These are phyloP conservation scores for Latrodectus geometricus DNA, from an alignment of 1,140 invertebrate species.

Conservation along the genomic window DNA sequence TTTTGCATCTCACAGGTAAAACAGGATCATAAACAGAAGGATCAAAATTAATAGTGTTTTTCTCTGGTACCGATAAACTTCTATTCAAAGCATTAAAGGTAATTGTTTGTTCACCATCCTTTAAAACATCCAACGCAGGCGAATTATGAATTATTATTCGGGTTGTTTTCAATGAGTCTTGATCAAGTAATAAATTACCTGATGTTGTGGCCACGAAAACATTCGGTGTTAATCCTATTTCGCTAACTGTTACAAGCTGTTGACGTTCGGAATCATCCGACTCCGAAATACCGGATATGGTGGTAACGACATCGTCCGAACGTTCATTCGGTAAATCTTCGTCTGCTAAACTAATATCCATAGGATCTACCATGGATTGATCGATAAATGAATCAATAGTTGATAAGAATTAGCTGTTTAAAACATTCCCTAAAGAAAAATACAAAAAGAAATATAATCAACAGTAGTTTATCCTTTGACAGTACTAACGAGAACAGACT, in stretches of 20 bases:
- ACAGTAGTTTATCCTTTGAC: too few species aligned
- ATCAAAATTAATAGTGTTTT: slow-evolving; percentile 76
- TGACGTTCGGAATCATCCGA: slow-evolving; percentile 43
- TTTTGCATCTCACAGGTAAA: slow-evolving; percentile 82
- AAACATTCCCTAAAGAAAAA: too few species aligned
- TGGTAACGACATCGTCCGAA: slow-evolving; percentile 53
- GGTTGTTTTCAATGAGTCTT: slow-evolving; percentile 65
- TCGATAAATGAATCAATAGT: background rate
- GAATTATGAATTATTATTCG: slow-evolving; percentile 71
- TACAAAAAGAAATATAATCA: too few species aligned
- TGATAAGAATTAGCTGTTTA: too few species aligned
- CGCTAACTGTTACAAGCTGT: slow-evolving; percentile 38
- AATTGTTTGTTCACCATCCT: slow-evolving; percentile 66
- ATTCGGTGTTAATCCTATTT: slow-evolving; percentile 39
- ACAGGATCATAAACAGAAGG: slow-evolving; percentile 86
- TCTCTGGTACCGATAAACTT: slow-evolving; percentile 66
- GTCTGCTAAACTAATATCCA: slow-evolving; percentile 48
- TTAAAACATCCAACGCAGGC: slow-evolving; percentile 65
- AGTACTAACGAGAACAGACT: too few species aligned
- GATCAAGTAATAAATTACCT: slow-evolving; percentile 33
- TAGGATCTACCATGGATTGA: slow-evolving; percentile 34
- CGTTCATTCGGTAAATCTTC: slow-evolving; percentile 54
- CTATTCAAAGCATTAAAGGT: slow-evolving; percentile 68
- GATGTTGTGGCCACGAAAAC: slow-evolving; percentile 40
- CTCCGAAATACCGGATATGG: slow-evolving; percentile 57